Percentiles rank a stretch among this genome's conserved stretches.
Conservation (phyloP, 2,797 vertebrate species). For the Anniella stebbinsi region DNA sequence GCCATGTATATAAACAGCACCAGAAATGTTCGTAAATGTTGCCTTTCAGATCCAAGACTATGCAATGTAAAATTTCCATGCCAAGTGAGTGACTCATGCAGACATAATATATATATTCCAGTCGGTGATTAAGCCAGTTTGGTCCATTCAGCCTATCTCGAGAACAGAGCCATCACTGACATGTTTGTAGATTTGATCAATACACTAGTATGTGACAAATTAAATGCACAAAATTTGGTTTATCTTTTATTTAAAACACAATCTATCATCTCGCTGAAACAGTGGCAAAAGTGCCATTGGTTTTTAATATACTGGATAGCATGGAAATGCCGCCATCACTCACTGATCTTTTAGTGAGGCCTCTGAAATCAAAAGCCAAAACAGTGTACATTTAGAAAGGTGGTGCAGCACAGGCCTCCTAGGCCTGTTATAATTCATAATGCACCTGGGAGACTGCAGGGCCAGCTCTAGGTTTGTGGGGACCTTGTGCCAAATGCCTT, state of each 20-base stretch:
- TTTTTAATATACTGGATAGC: not conserved
- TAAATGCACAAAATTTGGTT: not conserved
- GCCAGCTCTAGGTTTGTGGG: too few species aligned
- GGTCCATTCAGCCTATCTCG: not conserved
- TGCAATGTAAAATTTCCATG: constrained; percentile 7
- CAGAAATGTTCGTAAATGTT: constrained; percentile 6
- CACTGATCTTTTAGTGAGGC: not conserved
- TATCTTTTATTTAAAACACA: not conserved
- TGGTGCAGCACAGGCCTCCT: not conserved
- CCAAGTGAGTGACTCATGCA: constrained; percentile 13
- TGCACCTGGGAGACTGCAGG: not conserved
- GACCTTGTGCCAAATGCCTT: not conserved
- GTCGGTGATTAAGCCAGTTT: not conserved
- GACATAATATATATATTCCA: not conserved
- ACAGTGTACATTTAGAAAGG: not conserved
- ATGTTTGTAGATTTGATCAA: not conserved
- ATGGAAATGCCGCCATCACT: not conserved
- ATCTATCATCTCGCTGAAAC: not conserved
- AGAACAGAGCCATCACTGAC: not conserved
- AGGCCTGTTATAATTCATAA: not conserved
- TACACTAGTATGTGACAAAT: not conserved
- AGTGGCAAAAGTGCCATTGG: not conserved
- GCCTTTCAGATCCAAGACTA: constrained; percentile 9
- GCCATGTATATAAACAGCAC: constrained; percentile 10
- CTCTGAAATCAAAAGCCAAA: not conserved